A percentile compares a stretch with the other conserved stretches of the same genome.
Conservation (phyloP, 92 coral and sea anemone species). For the Ricordea florida region DNA sequence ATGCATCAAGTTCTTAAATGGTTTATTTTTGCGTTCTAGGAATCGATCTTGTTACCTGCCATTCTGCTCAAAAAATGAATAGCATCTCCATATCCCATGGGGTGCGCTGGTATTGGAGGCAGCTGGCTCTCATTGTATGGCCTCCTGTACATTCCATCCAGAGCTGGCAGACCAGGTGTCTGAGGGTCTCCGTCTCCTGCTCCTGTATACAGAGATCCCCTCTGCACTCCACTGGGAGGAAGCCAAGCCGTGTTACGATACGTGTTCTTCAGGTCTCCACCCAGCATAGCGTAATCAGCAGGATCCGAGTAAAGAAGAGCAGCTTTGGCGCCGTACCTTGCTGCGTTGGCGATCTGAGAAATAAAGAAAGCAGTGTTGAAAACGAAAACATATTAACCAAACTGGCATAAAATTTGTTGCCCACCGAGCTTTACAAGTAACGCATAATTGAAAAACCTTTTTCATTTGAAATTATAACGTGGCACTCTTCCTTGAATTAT, state of each 20-base stretch:
- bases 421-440: no score
- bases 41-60: constrained; percentile 59
- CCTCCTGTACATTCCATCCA: constrained; percentile 76
- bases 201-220: constrained; percentile 79
- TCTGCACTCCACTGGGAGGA: constrained; percentile 84
- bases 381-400: no score
- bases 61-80: constrained; percentile 64
- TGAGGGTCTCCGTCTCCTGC: constrained; percentile 90
- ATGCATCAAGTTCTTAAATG: neutral
- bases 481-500: no score
- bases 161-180: constrained; percentile 86
- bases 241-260: constrained; percentile 84
- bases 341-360: constrained; percentile 82
- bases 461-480: no score
- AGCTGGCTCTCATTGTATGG: constrained; percentile 51
- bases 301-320: constrained; percentile 93
- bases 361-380: neutral
- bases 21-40: no score
- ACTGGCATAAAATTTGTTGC: no score
- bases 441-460: no score
- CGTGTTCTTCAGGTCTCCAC: constrained; percentile 49
- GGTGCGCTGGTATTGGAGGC: constrained; percentile 96
- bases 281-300: constrained; percentile 71
- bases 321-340: constrained; percentile 75
- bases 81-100: constrained; percentile 93